A percentile compares a stretch with the other conserved stretches of the same genome.
These are phyloP conservation scores for Psittacula cyanocephala DNA, from an alignment of 2,113 vertebrate species.

Conservation along the genomic window DNA sequence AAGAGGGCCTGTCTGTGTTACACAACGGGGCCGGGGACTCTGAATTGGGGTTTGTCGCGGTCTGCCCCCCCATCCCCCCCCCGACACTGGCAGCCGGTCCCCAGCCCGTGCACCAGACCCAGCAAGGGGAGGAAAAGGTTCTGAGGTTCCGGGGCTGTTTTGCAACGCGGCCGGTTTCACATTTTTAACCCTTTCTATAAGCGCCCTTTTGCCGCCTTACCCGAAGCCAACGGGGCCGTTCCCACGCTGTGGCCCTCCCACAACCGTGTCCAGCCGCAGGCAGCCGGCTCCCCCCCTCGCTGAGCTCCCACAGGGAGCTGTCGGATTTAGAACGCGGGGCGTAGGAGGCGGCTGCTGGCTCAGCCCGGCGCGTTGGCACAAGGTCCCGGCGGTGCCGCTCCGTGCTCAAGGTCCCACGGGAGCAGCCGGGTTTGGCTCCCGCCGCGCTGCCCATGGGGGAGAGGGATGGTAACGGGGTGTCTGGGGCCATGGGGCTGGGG, in stretches of 20 bases:
- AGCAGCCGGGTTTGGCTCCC: background rate
- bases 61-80: background rate
- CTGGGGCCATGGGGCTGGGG: background rate
- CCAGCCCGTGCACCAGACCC: background rate
- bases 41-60: background rate
- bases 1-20: background rate
- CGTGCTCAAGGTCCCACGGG: background rate
- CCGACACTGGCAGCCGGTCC: background rate
- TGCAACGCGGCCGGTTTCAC: background rate
- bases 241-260: background rate
- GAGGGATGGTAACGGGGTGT: background rate
- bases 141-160: background rate
- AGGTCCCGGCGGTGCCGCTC: background rate
- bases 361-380: background rate
- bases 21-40: background rate
- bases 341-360: background rate
- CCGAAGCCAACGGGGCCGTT: fast-evolving
- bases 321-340: background rate
- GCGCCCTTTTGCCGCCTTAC: background rate
- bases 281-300: background rate
- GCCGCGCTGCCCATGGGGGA: background rate
- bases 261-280: fast-evolving
- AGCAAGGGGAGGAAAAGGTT: background rate
- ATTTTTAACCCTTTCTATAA: background rate
- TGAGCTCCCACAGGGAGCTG: background rate